Conservation (phyloP, 92 coral and sea anemone genomes). For the Porites evermanni region DNA sequence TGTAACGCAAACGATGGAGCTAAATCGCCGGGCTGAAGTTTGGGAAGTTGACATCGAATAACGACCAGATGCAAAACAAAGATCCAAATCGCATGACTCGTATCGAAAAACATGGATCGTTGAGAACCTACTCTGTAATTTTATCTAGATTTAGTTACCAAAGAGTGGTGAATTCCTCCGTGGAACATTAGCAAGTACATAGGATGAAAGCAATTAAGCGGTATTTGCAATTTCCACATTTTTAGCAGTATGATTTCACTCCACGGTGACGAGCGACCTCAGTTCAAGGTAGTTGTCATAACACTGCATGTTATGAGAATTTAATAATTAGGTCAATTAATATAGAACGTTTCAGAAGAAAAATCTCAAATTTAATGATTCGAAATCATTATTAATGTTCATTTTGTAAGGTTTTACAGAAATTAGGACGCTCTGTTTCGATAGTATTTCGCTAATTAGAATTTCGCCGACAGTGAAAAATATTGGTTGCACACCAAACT, state of each 20-base stretch:
- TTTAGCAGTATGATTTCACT: slow-evolving; percentile 57
- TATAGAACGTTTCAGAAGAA: too few relatives aligned
- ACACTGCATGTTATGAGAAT: slow-evolving; percentile 5
- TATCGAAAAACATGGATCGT: background rate
- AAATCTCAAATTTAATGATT: too few relatives aligned
- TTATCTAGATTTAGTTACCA: background rate
- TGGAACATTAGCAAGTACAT: background rate
- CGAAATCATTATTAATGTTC: too few relatives aligned
- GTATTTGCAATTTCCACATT: slow-evolving; percentile 14
- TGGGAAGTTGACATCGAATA: slow-evolving; percentile 68
- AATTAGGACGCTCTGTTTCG: too few relatives aligned
- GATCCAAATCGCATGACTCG: background rate
- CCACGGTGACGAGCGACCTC: slow-evolving; percentile 7
- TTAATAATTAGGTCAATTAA: background rate
- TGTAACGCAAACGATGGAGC: slow-evolving; percentile 97
- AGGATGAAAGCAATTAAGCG: background rate
- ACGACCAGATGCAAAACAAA: slow-evolving; percentile 22
- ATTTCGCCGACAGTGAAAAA: background rate
- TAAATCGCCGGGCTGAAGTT: slow-evolving; percentile 75
- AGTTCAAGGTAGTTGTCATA: background rate
- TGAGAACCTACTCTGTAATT: background rate
- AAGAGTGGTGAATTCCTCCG: background rate
- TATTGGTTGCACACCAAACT: background rate
- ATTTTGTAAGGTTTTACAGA: too few relatives aligned
- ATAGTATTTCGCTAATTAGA: too few relatives aligned